Evolutionary conservation across 1,140 invertebrate species (phyloP), one percentile per base, ranked within the genome.

Genomic region (Arctopsyche grandis): DNA sequence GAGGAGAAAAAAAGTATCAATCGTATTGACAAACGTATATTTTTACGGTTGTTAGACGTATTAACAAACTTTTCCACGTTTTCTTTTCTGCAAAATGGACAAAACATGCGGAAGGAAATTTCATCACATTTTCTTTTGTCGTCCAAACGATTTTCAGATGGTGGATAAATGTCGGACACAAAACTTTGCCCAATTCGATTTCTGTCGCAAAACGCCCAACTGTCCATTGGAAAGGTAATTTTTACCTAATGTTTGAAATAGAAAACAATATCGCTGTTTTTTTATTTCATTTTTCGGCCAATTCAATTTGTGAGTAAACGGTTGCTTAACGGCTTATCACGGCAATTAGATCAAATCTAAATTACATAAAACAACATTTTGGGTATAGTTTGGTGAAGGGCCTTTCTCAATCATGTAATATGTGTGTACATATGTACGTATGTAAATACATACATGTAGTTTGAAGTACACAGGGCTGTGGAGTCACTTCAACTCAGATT

Each of bases 71-170:
- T 66, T 24, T 66, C n/a, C 63, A 66, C 14, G 24, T 66, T 66
- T 66, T 66, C 7, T 46, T 46, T 52, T 16, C 22, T 66, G 21
- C 63, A 66, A 60, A 46, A 52, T 52, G 48, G 12, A 16, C 48
- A 16, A 66, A 66, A 66, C 60, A 66, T 71, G 69, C 69, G 69
- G 69, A 71, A 71, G 69, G 69, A 71, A 71, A 71, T 71, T 71
- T 71, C 69, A 21, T 46, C 69, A 71, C 19, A 38, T 71, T 38
- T 69, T 38, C 66, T 69, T 69, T 26, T 24, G 14, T 19, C 16
- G 16, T 60, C 56, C 29, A 7, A 38, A 7, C 29, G 29, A 60
- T 60, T 60, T 60, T 60, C 56, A 60, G 56, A 19, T 19, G 16
- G 21, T 60, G 5, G 52, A 56, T 56, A 60, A 60, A 9, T 14